Percentiles rank a stretch among this genome's conserved stretches.
phyloP scores from a whole-genome alignment of 2,113 vertebrate species.

The Oreochromis niloticus region DNA sequence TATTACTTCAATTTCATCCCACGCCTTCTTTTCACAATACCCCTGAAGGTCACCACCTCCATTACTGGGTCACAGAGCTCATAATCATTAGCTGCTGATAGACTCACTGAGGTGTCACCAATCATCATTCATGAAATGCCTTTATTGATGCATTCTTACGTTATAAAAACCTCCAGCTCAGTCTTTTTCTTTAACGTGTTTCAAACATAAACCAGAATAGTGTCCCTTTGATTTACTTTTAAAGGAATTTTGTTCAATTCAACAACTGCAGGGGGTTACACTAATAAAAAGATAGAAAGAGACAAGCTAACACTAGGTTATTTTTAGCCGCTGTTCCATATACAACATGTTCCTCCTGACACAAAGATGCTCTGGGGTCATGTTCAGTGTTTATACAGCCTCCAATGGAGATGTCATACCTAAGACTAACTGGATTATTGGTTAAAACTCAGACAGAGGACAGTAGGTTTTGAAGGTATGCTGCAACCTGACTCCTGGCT shows the following conservation, averaged over 20 bases:
- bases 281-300: conserved; percentile 33
- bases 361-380: conserved; percentile 42
- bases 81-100: background rate
- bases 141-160: background rate
- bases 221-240: background rate
- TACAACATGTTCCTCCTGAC: conserved; percentile 53
- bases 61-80: background rate
- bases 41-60: background rate
- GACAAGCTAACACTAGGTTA: conserved; percentile 23
- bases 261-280: conserved; percentile 6
- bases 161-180: background rate
- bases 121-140: background rate
- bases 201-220: background rate
- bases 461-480: background rate
- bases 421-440: background rate
- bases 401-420: conserved; percentile 16
- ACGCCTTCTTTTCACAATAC: background rate
- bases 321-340: conserved; percentile 60
- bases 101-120: background rate
- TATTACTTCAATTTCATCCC: conserved; percentile 22
- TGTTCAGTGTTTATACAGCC: conserved; percentile 37
- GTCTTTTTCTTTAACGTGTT: background rate
- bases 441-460: background rate
- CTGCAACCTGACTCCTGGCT: background rate
- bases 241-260: conserved; percentile 29